Conservation (phyloP, 2,888 invertebrate genomes). For the Monopis laevigella region DNA sequence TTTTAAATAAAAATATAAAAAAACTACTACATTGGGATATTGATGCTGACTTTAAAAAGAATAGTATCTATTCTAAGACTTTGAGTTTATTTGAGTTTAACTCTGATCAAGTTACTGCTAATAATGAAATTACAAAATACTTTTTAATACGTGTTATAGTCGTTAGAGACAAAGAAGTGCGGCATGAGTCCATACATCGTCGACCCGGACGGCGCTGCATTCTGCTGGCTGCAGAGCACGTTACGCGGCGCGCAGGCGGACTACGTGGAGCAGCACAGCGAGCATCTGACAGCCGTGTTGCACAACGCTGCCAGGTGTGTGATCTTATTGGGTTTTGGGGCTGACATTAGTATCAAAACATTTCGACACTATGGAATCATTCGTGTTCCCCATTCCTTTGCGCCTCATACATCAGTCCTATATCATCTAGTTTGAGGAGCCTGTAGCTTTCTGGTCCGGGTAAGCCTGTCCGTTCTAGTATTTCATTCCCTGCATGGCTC, state of each 20-base stretch:
- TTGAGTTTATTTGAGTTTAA: not conserved
- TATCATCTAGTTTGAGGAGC: too few species aligned
- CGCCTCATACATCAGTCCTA: too few species aligned
- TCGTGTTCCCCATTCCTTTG: too few species aligned
- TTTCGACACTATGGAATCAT: too few species aligned
- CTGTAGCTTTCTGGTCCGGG: too few species aligned
- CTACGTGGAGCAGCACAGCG: slow-evolving; percentile 78
- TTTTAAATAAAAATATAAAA: too few species aligned
- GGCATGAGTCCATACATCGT: slow-evolving; percentile 81
- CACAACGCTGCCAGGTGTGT: slow-evolving; percentile 71
- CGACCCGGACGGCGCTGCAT: slow-evolving; percentile 88
- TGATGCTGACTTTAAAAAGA: not conserved
- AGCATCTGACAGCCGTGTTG: slow-evolving; percentile 78
- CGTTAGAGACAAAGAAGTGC: slow-evolving; percentile 38
- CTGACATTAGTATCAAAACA: too few species aligned
- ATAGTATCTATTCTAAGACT: not conserved
- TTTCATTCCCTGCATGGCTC: too few species aligned
- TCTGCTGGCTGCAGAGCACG: slow-evolving; percentile 81
- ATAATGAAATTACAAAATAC: not conserved
- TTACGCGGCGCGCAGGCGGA: slow-evolving; percentile 74
- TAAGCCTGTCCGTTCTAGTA: too few species aligned
- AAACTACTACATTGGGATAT: too few species aligned
- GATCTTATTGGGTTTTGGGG: too few species aligned
- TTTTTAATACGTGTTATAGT: not conserved
- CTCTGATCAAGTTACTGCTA: not conserved